A percentile compares a stretch with the other conserved stretches of the same genome.
phyloP scores from a whole-genome alignment of 2,888 invertebrate species.

The Leptinotarsa rubiginosa region DNA sequence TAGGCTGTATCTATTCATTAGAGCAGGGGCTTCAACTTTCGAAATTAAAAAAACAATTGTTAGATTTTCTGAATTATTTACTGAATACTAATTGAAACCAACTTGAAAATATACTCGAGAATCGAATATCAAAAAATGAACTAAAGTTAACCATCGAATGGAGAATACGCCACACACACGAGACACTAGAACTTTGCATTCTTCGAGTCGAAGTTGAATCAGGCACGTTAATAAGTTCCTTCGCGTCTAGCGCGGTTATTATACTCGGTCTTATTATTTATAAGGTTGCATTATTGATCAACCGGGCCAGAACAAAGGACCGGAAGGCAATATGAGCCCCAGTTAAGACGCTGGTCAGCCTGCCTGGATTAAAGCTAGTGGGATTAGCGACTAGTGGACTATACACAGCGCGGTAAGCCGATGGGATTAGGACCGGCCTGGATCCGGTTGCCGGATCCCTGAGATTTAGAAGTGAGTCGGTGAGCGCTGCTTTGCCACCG shows the following conservation, averaged over 20 bases:
- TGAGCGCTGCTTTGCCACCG: slow-evolving; percentile 34
- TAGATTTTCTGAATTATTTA: too few species aligned
- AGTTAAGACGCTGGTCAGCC: slow-evolving; percentile 68
- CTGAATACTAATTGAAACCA: too few species aligned
- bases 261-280: slow-evolving; percentile 65
- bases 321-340: slow-evolving; percentile 67
- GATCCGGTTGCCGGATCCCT: slow-evolving; percentile 65
- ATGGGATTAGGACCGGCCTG: slow-evolving; percentile 65
- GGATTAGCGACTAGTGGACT: slow-evolving; percentile 68
- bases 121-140: too few species aligned
- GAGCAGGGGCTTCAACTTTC: too few species aligned
- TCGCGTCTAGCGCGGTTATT: slow-evolving; percentile 54
- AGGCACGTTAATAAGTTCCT: slow-evolving; percentile 36
- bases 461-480: slow-evolving; percentile 62
- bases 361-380: slow-evolving; percentile 66
- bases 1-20: too few species aligned
- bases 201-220: slow-evolving; percentile 31
- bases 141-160: too few species aligned
- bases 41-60: too few species aligned
- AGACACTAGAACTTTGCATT: background rate
- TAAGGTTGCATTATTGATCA: slow-evolving; percentile 68
- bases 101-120: too few species aligned
- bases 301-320: slow-evolving; percentile 64
- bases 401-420: slow-evolving; percentile 67
- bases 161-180: too few species aligned